A percentile compares a stretch with the other conserved stretches of the same genome.
These are phyloP conservation scores for Nycteola revayana DNA, from an alignment of 2,888 invertebrate genomes.

Conservation along the genomic window DNA sequence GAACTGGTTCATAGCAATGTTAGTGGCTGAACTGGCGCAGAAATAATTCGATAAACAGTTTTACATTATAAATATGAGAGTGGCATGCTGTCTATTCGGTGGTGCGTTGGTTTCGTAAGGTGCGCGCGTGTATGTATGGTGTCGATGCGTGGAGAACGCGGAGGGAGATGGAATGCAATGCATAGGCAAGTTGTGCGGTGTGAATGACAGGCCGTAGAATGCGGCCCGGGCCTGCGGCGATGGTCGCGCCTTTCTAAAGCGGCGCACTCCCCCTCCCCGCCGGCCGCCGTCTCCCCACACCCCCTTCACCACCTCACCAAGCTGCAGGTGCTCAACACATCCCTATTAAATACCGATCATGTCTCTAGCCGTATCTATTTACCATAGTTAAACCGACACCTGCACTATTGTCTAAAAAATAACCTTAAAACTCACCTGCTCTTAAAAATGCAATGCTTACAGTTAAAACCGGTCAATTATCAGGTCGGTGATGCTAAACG, in stretches of 20 bases:
- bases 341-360: conserved; percentile 81
- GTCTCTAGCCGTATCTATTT: conserved; percentile 76
- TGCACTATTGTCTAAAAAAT: conserved; percentile 73
- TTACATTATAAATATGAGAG: conserved; percentile 56
- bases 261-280: conserved; percentile 65
- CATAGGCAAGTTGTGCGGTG: conserved; percentile 81
- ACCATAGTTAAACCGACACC: conserved; percentile 71
- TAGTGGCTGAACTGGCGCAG: conserved; percentile 65
- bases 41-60: conserved; percentile 71
- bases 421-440: conserved; percentile 70
- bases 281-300: conserved; percentile 50
- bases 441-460: conserved; percentile 38
- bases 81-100: conserved; percentile 56
- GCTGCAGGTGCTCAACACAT: conserved; percentile 79
- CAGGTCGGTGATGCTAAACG: conserved; percentile 41
- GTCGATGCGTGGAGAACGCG: conserved; percentile 62
- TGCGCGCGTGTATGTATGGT: conserved; percentile 53
- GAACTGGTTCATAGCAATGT: conserved; percentile 72
- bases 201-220: conserved; percentile 82
- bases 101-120: conserved; percentile 63
- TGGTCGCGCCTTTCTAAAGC: conserved; percentile 83
- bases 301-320: conserved; percentile 59
- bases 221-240: conserved; percentile 80
- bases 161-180: conserved; percentile 79
- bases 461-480: conserved; percentile 53